These are phyloP conservation scores for Gonioctena quinquepunctata DNA, from an alignment of 1,140 invertebrate genomes.

Conservation along the genomic window DNA sequence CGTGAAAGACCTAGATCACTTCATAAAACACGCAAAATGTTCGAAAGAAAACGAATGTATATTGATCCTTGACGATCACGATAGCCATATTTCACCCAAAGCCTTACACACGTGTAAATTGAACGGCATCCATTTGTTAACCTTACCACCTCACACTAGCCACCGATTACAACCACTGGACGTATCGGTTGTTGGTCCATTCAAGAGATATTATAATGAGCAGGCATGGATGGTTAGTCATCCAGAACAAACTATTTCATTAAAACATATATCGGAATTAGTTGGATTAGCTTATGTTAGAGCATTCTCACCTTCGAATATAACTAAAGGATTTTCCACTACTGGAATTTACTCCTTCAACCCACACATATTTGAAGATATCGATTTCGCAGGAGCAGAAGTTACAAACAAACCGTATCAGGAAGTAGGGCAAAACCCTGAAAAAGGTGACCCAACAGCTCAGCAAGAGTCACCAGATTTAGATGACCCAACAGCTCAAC, in stretches of 20 bases:
- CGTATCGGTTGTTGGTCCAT: conserved; percentile 10
- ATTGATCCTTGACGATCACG: conserved; percentile 20
- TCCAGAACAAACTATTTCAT: too few species aligned
- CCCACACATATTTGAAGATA: too few species aligned
- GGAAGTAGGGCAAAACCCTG: conserved; percentile 13
- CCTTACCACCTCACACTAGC: conserved; percentile 15
- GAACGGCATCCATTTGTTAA: conserved; percentile 1
- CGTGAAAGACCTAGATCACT: conserved; percentile 12
- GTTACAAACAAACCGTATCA: too few species aligned
- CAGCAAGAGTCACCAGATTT: too few species aligned
- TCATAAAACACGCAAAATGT: not conserved
- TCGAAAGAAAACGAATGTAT: not conserved
- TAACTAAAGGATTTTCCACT: too few species aligned
- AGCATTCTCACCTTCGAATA: too few species aligned
- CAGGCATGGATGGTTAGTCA: too few species aligned
- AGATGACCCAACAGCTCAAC: too few species aligned
- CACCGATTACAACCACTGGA: conserved; percentile 23
- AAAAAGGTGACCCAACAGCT: conserved; percentile 10
- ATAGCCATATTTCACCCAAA: conserved; percentile 11
- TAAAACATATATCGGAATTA: too few species aligned
- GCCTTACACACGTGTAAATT: conserved; percentile 4
- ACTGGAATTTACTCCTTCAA: too few species aligned
- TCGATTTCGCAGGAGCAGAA: too few species aligned
- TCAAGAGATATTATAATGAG: conserved; percentile 19
- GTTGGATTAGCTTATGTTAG: too few species aligned